Base-by-base conservation (phyloP, 1,140 invertebrate species). In the Microvelia longipes region DNA sequence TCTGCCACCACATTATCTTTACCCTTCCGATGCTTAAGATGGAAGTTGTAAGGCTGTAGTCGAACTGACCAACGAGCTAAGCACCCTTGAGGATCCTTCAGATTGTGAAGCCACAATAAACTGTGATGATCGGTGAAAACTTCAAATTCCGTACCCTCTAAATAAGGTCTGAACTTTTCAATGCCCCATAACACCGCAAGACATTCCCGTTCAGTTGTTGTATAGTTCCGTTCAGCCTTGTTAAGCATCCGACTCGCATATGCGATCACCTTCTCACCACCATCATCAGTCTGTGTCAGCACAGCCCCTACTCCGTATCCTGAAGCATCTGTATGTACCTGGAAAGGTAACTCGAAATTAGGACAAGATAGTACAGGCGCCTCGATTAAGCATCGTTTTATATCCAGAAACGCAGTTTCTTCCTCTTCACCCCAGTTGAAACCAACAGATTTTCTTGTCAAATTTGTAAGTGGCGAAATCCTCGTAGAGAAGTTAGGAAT, bases 101-200 rank as follows among this genome's bases (percentile, higher is more conserved):
- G 73, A 1, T 76, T 76, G 28, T 77, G 72, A 2, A 85, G 73
- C 79, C 80, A 85, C 28, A 72, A 70, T 2, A 84, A 76, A 73
- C 70, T 83, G 81, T 71, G 74, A 61, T 82, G 79, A 70, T 82
- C 80, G 0, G 79, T 81, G 27, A 77, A 63, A 0, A 82, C 75
- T 0, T 28, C 76, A 68, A 83, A 81, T 26, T 77, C 64, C 2
- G 35, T 75, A 13, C 76, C 77, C 64, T 78, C 75, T 28, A 78
- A 68, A 61, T 75, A 77, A 0, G 50, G 71, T 25, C 75, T 65
- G 65, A 78, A 80, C 29, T 79, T 75, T 60, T 79, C 73, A 0
- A 82, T 73, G 1, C 76, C 78, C 73, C 75, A 77, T 1, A 83
- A 66, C 24, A 83, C 73, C 2, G 79, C 80, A 13, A 73, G 71